Conservation (phyloP, 2,113 vertebrate species). For the Ptychochromis oligacanthus region DNA sequence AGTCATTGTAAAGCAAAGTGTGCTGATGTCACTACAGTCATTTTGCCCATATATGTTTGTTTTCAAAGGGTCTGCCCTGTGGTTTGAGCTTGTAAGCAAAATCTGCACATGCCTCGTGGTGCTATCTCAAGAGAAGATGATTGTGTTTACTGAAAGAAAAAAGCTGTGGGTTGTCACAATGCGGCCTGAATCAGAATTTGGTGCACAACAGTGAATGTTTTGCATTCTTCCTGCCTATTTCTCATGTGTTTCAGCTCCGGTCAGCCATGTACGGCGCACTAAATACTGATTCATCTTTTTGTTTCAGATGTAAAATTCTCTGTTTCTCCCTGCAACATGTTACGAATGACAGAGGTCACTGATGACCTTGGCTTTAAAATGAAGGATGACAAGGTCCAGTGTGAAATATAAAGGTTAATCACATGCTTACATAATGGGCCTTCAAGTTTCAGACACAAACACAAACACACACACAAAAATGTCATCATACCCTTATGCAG, state of each 20-base stretch:
- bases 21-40: background rate
- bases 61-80: background rate
- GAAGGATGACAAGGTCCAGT: conserved; percentile 18
- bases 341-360: conserved; percentile 20
- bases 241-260: background rate
- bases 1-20: background rate
- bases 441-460: conserved; percentile 15
- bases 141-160: background rate
- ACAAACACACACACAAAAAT: conserved; percentile 24
- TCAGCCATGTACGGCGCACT: background rate
- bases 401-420: conserved; percentile 38
- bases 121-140: background rate
- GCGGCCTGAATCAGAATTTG: background rate
- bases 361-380: conserved; percentile 41
- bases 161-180: background rate
- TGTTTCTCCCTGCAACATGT: background rate
- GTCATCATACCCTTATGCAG: background rate
- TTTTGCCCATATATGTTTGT: background rate
- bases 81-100: background rate
- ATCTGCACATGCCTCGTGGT: conserved; percentile 5
- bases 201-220: background rate
- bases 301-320: background rate
- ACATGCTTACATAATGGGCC: conserved; percentile 21
- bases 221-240: background rate
- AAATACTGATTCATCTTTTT: conserved; percentile 1